Conservation (phyloP, 1,140 invertebrate genomes). For the Lucilia sericata region DNA sequence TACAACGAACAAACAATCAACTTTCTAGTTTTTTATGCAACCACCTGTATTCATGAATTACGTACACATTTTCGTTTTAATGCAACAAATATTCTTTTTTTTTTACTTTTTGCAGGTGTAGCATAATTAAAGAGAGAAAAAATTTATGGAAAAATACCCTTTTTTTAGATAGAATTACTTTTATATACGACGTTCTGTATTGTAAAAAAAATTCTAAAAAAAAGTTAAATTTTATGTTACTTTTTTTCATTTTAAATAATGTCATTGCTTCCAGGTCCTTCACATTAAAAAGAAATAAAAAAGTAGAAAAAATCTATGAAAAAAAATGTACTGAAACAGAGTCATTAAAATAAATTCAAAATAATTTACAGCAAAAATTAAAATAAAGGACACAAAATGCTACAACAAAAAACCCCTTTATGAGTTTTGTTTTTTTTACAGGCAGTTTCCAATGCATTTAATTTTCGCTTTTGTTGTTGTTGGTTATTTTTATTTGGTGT, state of each 20-base stretch:
- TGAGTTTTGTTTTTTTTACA: background rate
- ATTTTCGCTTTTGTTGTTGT: background rate
- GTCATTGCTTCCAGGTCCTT: slow-evolving; percentile 21
- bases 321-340: background rate
- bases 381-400: background rate
- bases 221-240: slow-evolving; percentile 20
- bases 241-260: slow-evolving; percentile 19
- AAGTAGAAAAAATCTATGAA: background rate
- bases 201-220: background rate
- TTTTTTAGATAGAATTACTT: slow-evolving; percentile 7
- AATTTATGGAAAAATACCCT: slow-evolving; percentile 2
- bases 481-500: no score
- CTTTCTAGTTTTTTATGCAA: background rate
- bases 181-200: background rate
- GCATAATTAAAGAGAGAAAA: slow-evolving; percentile 9
- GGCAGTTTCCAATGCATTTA: background rate
- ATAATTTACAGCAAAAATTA: slow-evolving; percentile 4
- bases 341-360: slow-evolving; percentile 27
- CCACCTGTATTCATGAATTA: background rate
- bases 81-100: slow-evolving; percentile 6
- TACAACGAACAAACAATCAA: no score
- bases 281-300: slow-evolving; percentile 13
- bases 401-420: background rate
- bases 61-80: background rate
- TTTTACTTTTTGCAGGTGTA: slow-evolving; percentile 9